A percentile compares a stretch with the other conserved stretches of the same genome.
These are phyloP conservation scores for Macrocentrus cingulum DNA, from an alignment of 1,140 invertebrate species.

Conservation along the genomic window DNA sequence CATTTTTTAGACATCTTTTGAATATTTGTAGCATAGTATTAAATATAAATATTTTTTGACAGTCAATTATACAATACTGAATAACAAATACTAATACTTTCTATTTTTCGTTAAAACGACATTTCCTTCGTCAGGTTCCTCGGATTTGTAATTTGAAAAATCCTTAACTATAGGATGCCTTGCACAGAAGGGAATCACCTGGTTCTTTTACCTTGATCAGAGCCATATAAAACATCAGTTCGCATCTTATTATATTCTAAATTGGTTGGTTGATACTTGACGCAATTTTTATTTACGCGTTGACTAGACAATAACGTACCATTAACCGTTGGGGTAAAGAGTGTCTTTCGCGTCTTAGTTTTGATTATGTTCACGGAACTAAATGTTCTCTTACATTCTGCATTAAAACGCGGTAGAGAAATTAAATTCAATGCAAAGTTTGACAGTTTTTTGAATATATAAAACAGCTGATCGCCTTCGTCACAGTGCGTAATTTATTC, in stretches of 20 bases:
- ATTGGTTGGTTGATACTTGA: not conserved
- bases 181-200: too few species aligned
- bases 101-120: too few species aligned
- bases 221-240: too few species aligned
- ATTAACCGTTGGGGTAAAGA: conserved; percentile 18
- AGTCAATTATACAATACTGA: too few species aligned
- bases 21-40: too few species aligned
- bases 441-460: conserved; percentile 14
- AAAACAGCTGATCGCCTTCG: conserved; percentile 4
- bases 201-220: too few species aligned
- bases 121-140: too few species aligned
- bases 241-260: conserved; percentile 12
- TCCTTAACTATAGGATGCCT: too few species aligned
- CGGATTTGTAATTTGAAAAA: too few species aligned
- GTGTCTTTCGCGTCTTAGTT: conserved; percentile 23
- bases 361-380: conserved; percentile 24
- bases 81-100: too few species aligned
- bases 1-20: too few species aligned
- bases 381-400: conserved; percentile 18
- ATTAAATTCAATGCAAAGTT: conserved; percentile 20
- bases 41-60: too few species aligned
- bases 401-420: conserved; percentile 22
- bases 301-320: conserved; percentile 14
- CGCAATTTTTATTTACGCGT: conserved; percentile 11
- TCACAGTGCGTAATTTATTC: conserved; percentile 3